These are phyloP conservation scores for Druceiella hillmani DNA, from an alignment of 2,888 invertebrate species.

Conservation along the genomic window DNA sequence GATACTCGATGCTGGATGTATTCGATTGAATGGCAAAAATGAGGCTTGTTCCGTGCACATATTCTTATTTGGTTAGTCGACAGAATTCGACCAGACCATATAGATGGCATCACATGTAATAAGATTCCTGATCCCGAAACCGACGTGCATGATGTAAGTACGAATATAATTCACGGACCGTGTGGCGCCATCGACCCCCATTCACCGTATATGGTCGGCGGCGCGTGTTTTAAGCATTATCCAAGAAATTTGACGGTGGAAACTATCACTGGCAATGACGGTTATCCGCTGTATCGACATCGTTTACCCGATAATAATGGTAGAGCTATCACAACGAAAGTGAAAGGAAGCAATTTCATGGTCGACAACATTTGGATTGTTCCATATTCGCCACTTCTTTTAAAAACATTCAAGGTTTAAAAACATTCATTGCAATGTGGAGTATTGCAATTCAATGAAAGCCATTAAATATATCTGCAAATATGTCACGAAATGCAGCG, in stretches of 20 bases:
- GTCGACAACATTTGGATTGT: slow-evolving; percentile 32
- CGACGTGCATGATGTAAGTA: slow-evolving; percentile 21
- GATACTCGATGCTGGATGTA: slow-evolving; percentile 18
- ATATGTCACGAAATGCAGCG: slow-evolving; percentile 33
- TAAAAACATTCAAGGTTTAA: slow-evolving; percentile 27
- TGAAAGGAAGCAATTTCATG: slow-evolving; percentile 5
- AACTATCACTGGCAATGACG: slow-evolving; percentile 16
- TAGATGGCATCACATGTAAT: slow-evolving; percentile 27
- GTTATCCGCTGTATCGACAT: slow-evolving; percentile 13
- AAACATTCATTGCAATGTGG: slow-evolving; percentile 36
- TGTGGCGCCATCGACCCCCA: slow-evolving; percentile 22
- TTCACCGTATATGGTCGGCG: slow-evolving; percentile 26
- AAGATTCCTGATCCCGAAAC: slow-evolving; percentile 26
- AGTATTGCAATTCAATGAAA: slow-evolving; percentile 34
- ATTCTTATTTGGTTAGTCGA: slow-evolving; percentile 23
- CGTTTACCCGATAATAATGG: slow-evolving; percentile 9
- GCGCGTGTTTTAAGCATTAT: slow-evolving; percentile 15
- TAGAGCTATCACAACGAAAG: slow-evolving; percentile 5
- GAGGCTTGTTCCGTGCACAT: slow-evolving; percentile 22
- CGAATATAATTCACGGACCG: slow-evolving; percentile 28
- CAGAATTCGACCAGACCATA: slow-evolving; percentile 24
- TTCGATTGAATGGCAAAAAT: slow-evolving; percentile 22
- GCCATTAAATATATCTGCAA: slow-evolving; percentile 35
- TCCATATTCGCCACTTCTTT: slow-evolving; percentile 29
- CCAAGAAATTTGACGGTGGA: slow-evolving; percentile 9